Conservation (phyloP, 2,113 vertebrate species). For the Pelvicachromis taeniatus region DNA sequence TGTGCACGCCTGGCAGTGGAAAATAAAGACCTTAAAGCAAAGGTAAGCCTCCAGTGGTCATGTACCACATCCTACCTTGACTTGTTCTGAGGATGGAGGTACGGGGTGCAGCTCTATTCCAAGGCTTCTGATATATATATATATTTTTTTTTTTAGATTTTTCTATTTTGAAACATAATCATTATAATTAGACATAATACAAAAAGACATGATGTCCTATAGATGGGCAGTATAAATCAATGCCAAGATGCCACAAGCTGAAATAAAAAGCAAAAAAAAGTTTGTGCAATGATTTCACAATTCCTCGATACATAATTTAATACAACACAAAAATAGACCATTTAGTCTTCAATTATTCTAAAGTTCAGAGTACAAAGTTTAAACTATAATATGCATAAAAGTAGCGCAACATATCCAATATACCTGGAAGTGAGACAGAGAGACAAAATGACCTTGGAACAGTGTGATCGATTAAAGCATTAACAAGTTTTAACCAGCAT, state of each 20-base stretch:
- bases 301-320: background rate
- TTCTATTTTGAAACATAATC: background rate
- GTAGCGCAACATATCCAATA: fast-evolving
- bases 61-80: no score
- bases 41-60: constrained; percentile 68
- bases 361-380: background rate
- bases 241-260: background rate
- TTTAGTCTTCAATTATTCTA: background rate
- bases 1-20: constrained; percentile 84
- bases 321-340: background rate
- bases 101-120: no score
- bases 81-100: no score
- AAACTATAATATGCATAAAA: background rate
- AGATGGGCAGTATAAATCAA: background rate
- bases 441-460: background rate
- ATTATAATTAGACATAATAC: background rate
- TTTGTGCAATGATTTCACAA: background rate
- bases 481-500: background rate
- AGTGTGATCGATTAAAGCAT: background rate
- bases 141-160: background rate
- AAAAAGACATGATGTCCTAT: background rate
- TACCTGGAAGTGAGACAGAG: background rate
- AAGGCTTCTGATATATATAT: no score
- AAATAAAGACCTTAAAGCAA: constrained; percentile 86
- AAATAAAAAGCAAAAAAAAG: background rate